Evolutionary conservation across 2,888 invertebrate genomes (phyloP).

Genomic region (Nysson spinosus): DNA sequence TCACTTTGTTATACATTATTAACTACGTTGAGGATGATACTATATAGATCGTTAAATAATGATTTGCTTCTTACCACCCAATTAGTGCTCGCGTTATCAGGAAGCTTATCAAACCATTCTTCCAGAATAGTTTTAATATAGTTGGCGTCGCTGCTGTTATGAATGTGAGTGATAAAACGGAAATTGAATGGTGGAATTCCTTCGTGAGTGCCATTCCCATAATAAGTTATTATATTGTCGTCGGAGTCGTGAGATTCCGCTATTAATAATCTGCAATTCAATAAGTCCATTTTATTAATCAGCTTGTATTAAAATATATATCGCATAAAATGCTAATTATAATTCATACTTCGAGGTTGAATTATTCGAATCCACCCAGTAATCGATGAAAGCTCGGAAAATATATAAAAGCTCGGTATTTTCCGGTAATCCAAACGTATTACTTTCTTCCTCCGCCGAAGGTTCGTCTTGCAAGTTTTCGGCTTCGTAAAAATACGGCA

Average conservation of each 20-base stretch:
- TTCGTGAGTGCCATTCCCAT: conserved; percentile 63
- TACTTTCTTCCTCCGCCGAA: neutral
- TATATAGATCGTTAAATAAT: too few relatives aligned
- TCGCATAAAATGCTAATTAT: neutral
- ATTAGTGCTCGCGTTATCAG: conserved; percentile 67
- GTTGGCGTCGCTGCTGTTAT: conserved; percentile 55
- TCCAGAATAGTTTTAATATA: conserved; percentile 58
- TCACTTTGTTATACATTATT: too few relatives aligned
- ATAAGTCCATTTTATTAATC: neutral
- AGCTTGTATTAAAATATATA: neutral
- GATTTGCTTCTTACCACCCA: conserved; percentile 72
- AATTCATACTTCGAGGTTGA: conserved; percentile 59
- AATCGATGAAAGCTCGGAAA: conserved; percentile 59
- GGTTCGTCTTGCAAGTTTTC: conserved; percentile 46
- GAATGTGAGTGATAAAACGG: conserved; percentile 62
- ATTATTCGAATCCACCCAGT: conserved; percentile 58
- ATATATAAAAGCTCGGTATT: conserved; percentile 54
- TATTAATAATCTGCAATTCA: conserved; percentile 64
- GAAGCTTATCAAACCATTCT: conserved; percentile 64
- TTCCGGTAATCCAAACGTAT: conserved; percentile 44
- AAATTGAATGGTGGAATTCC: conserved; percentile 67
- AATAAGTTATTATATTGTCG: conserved; percentile 62
- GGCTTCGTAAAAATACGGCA: conserved; percentile 63
- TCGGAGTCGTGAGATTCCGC: conserved; percentile 63
- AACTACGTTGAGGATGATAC: too few relatives aligned